Evolutionary conservation across 2,888 invertebrate genomes (phyloP), one percentile per base, ranked within the genome.

Genomic region (Coenonympha glycerion): DNA sequence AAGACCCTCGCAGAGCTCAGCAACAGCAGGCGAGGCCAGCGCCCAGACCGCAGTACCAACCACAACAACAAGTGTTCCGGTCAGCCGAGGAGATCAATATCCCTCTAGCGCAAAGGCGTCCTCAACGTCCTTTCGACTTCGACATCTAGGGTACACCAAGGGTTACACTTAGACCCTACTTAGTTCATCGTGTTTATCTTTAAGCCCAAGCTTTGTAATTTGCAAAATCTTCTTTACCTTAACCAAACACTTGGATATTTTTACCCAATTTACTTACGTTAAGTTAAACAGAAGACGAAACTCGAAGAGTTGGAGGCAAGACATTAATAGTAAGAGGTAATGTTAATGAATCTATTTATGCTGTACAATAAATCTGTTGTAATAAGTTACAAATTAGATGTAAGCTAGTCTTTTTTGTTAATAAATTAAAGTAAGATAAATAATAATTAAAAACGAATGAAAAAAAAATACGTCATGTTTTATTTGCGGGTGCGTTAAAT

Each of bases 41-140:
- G 3, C 47, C 55, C 8, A 45, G 59, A 21, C 57, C 58, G 42
- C 68, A 63, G 51, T 69, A 56, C 67, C 74, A 67, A 65, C 71
- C 88, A 55, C 94, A 67, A 65, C 71, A 88, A 55, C 94, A 95
- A 69, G 94, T 94, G 37, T 95, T 93, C 80, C 91, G 94, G 64
- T 92, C 94, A 31, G 94, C 95, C 3, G 95, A 95, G 73, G 95
- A 95, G 71, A 94, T 95, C 42, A 95, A 95, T 73, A 95, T 95
- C 63, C 94, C 95, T 3, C 88, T 95, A 44, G 92, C 92, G 54
- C 95, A 95, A 71, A 89, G 95, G 69, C 90, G 95, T 65, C 94
- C 95, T 4, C 80, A 80, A 49, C 79, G 85, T 53, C 86, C 85
- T 16, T 85, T 79, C 58, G 85, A 86, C 52, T 85, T 83, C 57